Conservation (phyloP, 2,113 vertebrate species). For the Menidia beryllina region DNA sequence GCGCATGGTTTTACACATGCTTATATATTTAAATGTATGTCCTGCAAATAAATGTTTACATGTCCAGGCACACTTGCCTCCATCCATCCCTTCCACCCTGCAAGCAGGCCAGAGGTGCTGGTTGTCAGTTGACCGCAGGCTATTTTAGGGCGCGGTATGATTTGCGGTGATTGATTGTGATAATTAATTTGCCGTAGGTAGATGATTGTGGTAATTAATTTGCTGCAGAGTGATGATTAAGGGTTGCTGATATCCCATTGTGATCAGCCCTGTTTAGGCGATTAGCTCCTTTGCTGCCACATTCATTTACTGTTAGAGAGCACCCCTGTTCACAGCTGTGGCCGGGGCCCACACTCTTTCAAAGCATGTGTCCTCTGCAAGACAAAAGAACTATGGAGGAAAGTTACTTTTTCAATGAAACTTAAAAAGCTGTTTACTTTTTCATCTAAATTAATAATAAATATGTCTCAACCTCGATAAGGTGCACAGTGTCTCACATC, state of each 20-base stretch:
- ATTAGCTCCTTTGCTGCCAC: slow-evolving; percentile 75
- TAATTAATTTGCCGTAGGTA: slow-evolving; percentile 81
- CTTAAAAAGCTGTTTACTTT: neutral
- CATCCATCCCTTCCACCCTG: neutral
- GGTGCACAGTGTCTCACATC: neutral
- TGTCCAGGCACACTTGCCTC: slow-evolving; percentile 30
- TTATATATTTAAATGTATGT: neutral
- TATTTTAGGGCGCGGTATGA: slow-evolving; percentile 77
- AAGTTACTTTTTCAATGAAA: neutral
- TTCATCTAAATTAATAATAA: neutral
- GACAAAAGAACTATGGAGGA: slow-evolving; percentile 34
- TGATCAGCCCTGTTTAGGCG: slow-evolving; percentile 71
- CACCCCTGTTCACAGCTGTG: slow-evolving; percentile 54
- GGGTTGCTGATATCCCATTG: slow-evolving; percentile 70
- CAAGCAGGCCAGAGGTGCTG: slow-evolving; percentile 52
- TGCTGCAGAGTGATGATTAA: slow-evolving; percentile 77
- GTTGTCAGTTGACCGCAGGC: slow-evolving; percentile 73
- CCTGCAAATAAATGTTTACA: neutral
- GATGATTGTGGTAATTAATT: slow-evolving; percentile 82
- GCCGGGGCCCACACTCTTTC: slow-evolving; percentile 7
- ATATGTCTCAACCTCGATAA: neutral
- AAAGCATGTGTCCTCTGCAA: slow-evolving; percentile 32
- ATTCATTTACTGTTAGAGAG: slow-evolving; percentile 69
- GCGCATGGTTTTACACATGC: neutral
- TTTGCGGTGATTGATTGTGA: slow-evolving; percentile 80